Evolutionary conservation across 2,113 vertebrate genomes (phyloP).

Genomic region (Oreochromis aureus): DNA sequence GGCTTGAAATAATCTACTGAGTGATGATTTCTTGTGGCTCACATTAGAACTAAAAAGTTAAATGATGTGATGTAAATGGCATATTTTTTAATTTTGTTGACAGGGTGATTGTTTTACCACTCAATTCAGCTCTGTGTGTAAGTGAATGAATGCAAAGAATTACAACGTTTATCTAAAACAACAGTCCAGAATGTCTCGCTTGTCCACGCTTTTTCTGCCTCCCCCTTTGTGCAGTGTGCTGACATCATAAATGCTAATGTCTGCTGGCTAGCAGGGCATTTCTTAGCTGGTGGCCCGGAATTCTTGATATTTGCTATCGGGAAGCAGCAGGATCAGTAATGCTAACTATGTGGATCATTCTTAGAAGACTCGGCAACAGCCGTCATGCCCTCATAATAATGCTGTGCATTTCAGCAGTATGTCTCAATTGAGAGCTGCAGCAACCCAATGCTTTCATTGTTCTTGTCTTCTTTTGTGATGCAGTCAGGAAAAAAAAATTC

Average conservation of each 20-base stretch:
- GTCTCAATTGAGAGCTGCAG: conserved; percentile 68
- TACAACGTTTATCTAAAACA: conserved; percentile 14
- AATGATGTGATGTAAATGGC: neutral
- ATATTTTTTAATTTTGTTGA: neutral
- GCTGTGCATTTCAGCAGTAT: conserved; percentile 63
- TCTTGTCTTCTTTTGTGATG: conserved; percentile 58
- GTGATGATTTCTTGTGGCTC: neutral
- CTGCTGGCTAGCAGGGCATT: conserved; percentile 60
- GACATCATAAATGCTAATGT: conserved; percentile 67
- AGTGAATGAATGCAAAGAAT: conserved; percentile 10
- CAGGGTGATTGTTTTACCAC: neutral
- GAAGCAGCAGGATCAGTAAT: conserved; percentile 65
- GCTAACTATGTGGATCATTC: conserved; percentile 77
- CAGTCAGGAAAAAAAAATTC: conserved; percentile 54
- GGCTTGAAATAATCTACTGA: neutral
- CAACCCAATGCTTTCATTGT: conserved; percentile 72
- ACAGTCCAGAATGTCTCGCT: conserved; percentile 24
- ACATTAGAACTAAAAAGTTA: neutral
- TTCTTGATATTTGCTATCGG: conserved; percentile 70
- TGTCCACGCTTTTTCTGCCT: conserved; percentile 18
- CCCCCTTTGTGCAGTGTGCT: conserved; percentile 26
- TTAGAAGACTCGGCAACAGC: conserved; percentile 61
- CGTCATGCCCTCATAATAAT: conserved; percentile 65
- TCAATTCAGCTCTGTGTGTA: neutral
- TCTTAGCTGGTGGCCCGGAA: conserved; percentile 69